phyloP scores from a whole-genome alignment of 2,113 vertebrate species.

The Poeciliopsis occidentalis region DNA sequence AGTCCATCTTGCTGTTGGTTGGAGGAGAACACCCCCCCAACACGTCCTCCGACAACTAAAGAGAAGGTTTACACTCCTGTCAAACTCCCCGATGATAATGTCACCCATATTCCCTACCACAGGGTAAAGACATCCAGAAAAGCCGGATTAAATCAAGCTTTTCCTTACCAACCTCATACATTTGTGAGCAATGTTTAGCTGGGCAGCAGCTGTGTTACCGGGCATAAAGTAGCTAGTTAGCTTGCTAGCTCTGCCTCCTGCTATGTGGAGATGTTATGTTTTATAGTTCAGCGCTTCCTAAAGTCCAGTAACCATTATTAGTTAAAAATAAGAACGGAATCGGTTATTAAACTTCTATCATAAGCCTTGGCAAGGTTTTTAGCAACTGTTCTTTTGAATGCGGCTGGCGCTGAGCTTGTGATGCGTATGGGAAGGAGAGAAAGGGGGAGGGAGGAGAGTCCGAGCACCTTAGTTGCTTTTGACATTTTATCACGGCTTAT shows the following conservation, averaged over 20 bases:
- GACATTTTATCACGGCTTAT: conserved; percentile 75
- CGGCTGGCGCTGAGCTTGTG: conserved; percentile 37
- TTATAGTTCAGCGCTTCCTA: conserved; percentile 80
- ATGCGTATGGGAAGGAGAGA: conserved; percentile 46
- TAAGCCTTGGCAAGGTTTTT: not conserved
- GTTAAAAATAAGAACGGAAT: not conserved
- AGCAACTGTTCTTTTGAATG: conserved; percentile 3
- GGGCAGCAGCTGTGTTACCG: conserved; percentile 66
- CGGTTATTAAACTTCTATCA: conserved; percentile 65
- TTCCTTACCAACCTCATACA: conserved; percentile 54
- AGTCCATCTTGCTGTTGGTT: conserved; percentile 96
- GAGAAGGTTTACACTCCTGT: conserved; percentile 81
- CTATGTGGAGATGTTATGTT: conserved; percentile 85
- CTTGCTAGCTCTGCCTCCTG: conserved; percentile 72
- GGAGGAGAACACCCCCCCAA: conserved; percentile 70
- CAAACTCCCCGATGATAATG: conserved; percentile 82
- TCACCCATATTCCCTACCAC: conserved; percentile 48
- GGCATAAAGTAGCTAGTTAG: conserved; percentile 83
- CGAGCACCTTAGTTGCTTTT: conserved; percentile 75
- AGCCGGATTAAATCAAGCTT: conserved; percentile 75
- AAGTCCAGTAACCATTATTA: conserved; percentile 65
- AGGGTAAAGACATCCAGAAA: conserved; percentile 26
- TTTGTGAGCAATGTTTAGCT: conserved; percentile 43
- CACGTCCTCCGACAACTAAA: conserved; percentile 66
- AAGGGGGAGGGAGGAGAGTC: conserved; percentile 30